These are phyloP conservation scores for Chrysogorgia sp. DNA, from an alignment of 92 coral and sea anemone genomes.

Conservation along the genomic window DNA sequence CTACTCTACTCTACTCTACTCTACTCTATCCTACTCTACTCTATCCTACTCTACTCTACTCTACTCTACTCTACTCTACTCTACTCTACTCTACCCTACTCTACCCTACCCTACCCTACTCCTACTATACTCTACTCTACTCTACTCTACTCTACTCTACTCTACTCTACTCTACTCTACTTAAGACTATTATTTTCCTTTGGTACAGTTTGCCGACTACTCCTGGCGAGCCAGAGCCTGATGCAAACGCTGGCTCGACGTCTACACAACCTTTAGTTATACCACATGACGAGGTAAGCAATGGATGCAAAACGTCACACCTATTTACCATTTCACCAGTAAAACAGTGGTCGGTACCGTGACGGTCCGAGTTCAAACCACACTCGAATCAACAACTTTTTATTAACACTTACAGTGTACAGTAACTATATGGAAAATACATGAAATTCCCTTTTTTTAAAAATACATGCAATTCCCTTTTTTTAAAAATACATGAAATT, in stretches of 20 bases:
- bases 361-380: too few species aligned
- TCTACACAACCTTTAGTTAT: conserved; percentile 81
- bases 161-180: background rate
- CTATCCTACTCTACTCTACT: conserved; percentile 1
- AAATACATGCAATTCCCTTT: too few species aligned
- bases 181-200: background rate
- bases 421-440: too few species aligned
- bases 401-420: too few species aligned
- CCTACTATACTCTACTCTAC: background rate
- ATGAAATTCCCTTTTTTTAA: too few species aligned
- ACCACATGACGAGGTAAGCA: conserved; percentile 99
- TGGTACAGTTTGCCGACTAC: conserved; percentile 83
- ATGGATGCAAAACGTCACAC: too few species aligned
- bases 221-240: conserved; percentile 92
- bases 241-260: conserved; percentile 64
- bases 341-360: too few species aligned
- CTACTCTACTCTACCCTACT: conserved; percentile 19
- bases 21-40: too few species aligned
- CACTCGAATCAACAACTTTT: too few species aligned
- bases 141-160: background rate
- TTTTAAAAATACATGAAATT: too few species aligned
- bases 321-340: too few species aligned
- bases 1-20: too few species aligned
- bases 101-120: conserved; percentile 6
- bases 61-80: conserved; percentile 16